Evolutionary conservation across 2,888 invertebrate species (phyloP).

Genomic region (Xestia c-nigrum): DNA sequence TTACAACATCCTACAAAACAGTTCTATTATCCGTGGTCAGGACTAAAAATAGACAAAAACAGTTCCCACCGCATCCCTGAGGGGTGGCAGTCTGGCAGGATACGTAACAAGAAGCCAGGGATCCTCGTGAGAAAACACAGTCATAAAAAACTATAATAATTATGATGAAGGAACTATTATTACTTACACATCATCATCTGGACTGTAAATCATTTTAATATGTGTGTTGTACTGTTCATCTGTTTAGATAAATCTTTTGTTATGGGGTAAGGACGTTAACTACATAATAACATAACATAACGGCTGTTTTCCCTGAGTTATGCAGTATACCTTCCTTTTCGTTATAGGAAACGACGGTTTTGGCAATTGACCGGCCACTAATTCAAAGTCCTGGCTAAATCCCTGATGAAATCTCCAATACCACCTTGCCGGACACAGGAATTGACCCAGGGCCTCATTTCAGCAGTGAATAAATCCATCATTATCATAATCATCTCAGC

Average conservation of each 20-base stretch:
- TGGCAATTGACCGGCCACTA: background rate
- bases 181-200: constrained; percentile 40
- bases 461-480: background rate
- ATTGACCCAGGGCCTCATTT: background rate
- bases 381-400: background rate
- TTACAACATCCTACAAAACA: background rate
- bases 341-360: background rate
- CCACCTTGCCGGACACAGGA: background rate
- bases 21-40: background rate
- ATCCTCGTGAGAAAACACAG: constrained; percentile 65
- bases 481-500: too few relatives aligned
- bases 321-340: background rate
- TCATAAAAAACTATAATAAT: constrained; percentile 49
- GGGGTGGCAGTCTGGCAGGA: constrained; percentile 54
- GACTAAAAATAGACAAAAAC: constrained; percentile 60
- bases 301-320: background rate
- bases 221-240: constrained; percentile 18
- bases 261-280: background rate
- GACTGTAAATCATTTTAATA: constrained; percentile 39
- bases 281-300: too few relatives aligned
- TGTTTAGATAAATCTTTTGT: constrained; percentile 17
- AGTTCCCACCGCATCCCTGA: constrained; percentile 61
- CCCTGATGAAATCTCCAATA: background rate
- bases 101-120: constrained; percentile 56
- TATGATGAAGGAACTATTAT: constrained; percentile 31